phyloP scores from a whole-genome alignment of 2,113 vertebrate genomes.

The Azemiops feae region DNA sequence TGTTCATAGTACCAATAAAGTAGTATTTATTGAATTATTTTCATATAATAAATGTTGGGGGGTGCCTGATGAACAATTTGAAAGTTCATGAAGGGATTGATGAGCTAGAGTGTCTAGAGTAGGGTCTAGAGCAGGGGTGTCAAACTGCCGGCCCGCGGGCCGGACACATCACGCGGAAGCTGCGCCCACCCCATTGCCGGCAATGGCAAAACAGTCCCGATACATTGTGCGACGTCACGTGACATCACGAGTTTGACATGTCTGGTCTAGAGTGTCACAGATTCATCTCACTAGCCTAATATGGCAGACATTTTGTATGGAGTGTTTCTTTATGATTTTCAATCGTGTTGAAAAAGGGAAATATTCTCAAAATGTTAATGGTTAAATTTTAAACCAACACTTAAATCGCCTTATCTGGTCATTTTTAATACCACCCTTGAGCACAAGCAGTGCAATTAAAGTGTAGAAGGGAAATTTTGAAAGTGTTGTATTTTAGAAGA shows the following conservation, averaged over 20 bases:
- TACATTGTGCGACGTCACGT: too few species aligned
- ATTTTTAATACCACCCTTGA: neutral
- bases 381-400: neutral
- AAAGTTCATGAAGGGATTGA: neutral
- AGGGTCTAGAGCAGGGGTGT: too few species aligned
- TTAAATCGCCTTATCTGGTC: neutral
- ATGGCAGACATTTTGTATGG: neutral
- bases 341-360: neutral
- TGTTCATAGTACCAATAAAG: neutral
- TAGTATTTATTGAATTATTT: neutral
- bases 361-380: neutral
- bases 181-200: too few species aligned
- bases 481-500: neutral
- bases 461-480: neutral
- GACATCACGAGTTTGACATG: too few species aligned
- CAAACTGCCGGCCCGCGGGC: too few species aligned
- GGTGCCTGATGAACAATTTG: neutral
- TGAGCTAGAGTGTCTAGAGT: too few species aligned
- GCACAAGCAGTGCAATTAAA: constrained; percentile 12
- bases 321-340: neutral
- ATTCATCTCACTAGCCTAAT: neutral
- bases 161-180: too few species aligned
- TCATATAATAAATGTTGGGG: neutral
- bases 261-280: neutral
- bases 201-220: too few species aligned